Conservation (phyloP, 1,140 invertebrate genomes). For the Aphaenogaster ashmeadi region DNA sequence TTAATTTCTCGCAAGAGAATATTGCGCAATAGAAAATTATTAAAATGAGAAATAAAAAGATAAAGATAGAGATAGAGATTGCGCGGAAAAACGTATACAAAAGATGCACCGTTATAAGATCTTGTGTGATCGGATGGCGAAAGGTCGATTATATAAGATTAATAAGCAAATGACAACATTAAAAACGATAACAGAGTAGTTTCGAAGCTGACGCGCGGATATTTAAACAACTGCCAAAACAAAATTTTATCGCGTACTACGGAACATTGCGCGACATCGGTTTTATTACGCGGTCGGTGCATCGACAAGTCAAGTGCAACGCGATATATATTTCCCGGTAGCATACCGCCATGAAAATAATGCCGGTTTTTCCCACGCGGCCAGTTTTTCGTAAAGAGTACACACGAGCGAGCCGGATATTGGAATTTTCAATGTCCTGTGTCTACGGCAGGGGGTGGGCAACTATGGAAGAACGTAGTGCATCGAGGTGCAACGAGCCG, state of each 20-base stretch:
- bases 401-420: slow-evolving; percentile 51
- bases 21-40: not conserved
- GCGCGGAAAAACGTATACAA: not conserved
- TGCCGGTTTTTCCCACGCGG: slow-evolving; percentile 53
- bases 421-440: slow-evolving; percentile 61
- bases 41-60: not conserved
- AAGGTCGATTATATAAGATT: not conserved
- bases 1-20: not conserved
- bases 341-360: slow-evolving; percentile 42
- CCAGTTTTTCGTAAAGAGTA: slow-evolving; percentile 58
- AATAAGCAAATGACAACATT: not conserved
- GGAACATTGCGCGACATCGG: slow-evolving; percentile 1
- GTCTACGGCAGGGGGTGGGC: not conserved
- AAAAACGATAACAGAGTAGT: not conserved
- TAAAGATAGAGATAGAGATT: not conserved
- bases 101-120: not conserved
- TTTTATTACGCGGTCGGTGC: slow-evolving; percentile 37
- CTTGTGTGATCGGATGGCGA: not conserved
- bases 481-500: slow-evolving; percentile 45
- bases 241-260: not conserved
- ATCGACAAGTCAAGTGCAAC: slow-evolving; percentile 40
- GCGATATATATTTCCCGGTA: slow-evolving; percentile 29
- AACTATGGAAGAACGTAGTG: slow-evolving; percentile 27
- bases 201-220: not conserved
- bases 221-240: not conserved